Percentiles rank a stretch among this genome's conserved stretches.
Conservation (phyloP, 2,888 invertebrate genomes). For the Andrena hattorfiana region DNA sequence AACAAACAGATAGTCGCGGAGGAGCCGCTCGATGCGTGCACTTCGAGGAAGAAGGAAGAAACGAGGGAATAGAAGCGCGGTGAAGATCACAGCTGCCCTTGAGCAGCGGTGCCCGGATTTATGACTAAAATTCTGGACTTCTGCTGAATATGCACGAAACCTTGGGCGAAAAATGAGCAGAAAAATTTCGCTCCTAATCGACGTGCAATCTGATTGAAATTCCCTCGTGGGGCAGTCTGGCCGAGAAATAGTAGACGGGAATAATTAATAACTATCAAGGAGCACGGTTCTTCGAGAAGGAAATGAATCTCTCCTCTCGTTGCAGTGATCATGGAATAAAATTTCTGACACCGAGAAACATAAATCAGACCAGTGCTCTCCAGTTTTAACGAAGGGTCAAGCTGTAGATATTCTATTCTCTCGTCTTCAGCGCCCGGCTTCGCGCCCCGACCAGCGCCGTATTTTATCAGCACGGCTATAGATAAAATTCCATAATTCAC, state of each 20-base stretch:
- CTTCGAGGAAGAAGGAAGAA: neutral
- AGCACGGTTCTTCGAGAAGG: neutral
- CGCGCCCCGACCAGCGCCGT: slow-evolving; percentile 6
- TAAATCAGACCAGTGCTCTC: slow-evolving; percentile 22
- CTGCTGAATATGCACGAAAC: neutral
- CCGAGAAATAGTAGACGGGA: neutral
- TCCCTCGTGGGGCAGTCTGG: neutral
- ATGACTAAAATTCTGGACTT: slow-evolving; percentile 10
- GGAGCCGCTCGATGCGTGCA: neutral
- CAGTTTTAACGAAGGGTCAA: slow-evolving; percentile 38
- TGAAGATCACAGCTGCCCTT: neutral
- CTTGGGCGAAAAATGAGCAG: neutral
- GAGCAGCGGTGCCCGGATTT: slow-evolving; percentile 23
- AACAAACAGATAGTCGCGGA: neutral
- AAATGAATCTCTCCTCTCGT: slow-evolving; percentile 16
- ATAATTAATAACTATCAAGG: slow-evolving; percentile 23
- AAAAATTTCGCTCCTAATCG: neutral
- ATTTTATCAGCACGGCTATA: slow-evolving; percentile 15
- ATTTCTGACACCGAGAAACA: slow-evolving; percentile 28
- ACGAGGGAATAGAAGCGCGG: neutral
- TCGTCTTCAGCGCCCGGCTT: slow-evolving; percentile 31
- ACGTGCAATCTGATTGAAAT: neutral
- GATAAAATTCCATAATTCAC: slow-evolving; percentile 51
- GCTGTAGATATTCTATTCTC: slow-evolving; percentile 6
- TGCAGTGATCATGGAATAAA: slow-evolving; percentile 19